Base-by-base conservation (phyloP, 2,797 vertebrate genomes). In the Podarcis siculus region DNA sequence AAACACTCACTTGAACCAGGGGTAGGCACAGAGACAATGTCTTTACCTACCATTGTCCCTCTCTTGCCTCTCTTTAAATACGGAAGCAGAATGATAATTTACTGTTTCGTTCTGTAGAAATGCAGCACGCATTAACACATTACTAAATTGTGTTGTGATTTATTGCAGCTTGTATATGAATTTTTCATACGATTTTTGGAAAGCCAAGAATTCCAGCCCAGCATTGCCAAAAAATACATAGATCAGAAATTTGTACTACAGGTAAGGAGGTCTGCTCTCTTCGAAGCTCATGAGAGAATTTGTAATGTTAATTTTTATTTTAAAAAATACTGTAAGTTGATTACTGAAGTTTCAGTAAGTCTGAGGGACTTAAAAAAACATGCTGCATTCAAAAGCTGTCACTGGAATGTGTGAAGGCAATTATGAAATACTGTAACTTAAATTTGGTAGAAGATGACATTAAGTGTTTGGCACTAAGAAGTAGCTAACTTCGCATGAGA, bases 201-300 rank as follows among this genome's bases (percentile, higher is more conserved):
- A 98, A 99, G 98, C 97, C 99, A 99, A 98, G 99, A 99, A 97
- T 99, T 99, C 97, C 99, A 99, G 96, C 98, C 99, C 97, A 99
- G 98, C 98, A 98, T 99, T 98, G 99, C 99, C 98, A 99, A 99
- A 99, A 99, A 99, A 97, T 99, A 99, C 96, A 99, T 99, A 98
- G 99, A 99, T 98, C 99, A 99, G 97, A 99, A 99, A 98, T 99
- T 99, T 97, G 98, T 99, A 97, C 98, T 99, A 97, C 99, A 99
- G 99, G 99, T 99, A 97, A 98, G 98, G 86, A 76, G n/a, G 25
- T 83, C 45, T 88, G 30, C 76, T 91, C 79, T 87, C 37, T 91
- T 73, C 35, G 45, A 87, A 39, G 2, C 5, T 91, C 87, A 23
- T 0, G 12, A 25, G 55, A 15, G 32, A 66, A 27, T 39, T 86